Evolutionary conservation across 2,797 vertebrate species (phyloP), one percentile per base, ranked within the genome.

Genomic region (Acrossocheilus wenchowensis): DNA sequence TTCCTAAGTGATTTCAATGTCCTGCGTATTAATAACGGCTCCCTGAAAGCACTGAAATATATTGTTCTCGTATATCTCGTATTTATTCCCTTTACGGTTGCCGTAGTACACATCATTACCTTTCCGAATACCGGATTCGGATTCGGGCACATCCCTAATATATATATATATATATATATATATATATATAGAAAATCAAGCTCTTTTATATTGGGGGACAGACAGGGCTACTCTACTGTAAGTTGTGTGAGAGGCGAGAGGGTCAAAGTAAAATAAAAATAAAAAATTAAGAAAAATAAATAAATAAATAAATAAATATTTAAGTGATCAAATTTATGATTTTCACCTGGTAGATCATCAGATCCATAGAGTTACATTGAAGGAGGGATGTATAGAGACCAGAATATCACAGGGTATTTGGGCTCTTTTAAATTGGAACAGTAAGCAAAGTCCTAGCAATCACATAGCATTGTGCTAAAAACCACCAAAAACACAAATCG

Each of bases 301-400:
- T 1, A 43, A n/a, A 7, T 0, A n/a, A n/a, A n/a, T n/a, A 69
- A 3, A 9, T 1, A 43, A n/a, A 7, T 0, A 39, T 39, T 6
- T 0, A 48, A 69, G 5, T 23, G 43, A 43, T 43, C 6, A 45
- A 11, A 72, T 5, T 45, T 7, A 11, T 45, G 23, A 43, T 43
- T 72, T 45, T 43, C 43, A n/a, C 23, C 11, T 7, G 1, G 21
- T 12, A 72, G 23, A 72, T 72, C 0, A 68, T 26, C 26, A 26
- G 26, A 26, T 45, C 48, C n/a, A 48, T 10, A 48, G 72, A 45
- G 6, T 48, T 50, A 10, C 45, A 30, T 0, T 5, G n/a, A 50
- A 50, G 15, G n/a, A 50, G 26, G 8, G 43, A 74, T 12, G 14
- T 45, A 41, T 14, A 26, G 69, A 72, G 21, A 72, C 23, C 6